Evolutionary conservation across 2,888 invertebrate species (phyloP).

Genomic region (Apodemia hepburni): DNA sequence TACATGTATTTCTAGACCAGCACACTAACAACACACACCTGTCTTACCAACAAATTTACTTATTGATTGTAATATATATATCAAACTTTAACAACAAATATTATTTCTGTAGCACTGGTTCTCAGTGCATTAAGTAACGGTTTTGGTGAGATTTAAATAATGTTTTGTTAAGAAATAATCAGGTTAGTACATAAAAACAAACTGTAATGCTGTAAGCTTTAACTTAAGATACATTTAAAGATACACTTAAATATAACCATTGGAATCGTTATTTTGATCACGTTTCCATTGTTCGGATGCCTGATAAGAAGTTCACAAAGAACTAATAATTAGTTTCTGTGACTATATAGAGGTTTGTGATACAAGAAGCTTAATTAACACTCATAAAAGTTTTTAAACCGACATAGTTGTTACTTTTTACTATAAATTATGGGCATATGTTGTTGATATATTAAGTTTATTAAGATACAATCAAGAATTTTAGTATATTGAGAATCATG

Average conservation of each 20-base stretch:
- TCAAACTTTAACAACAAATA: no score
- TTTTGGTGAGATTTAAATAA: neutral
- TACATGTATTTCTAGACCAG: no score
- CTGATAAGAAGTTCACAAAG: constrained; percentile 70
- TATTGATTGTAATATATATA: no score
- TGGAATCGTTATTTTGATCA: constrained; percentile 67
- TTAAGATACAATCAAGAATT: no score
- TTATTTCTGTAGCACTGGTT: neutral
- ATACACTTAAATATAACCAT: constrained; percentile 45
- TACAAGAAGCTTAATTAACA: constrained; percentile 72
- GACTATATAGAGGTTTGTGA: constrained; percentile 49
- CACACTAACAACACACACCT: no score
- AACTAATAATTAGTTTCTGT: constrained; percentile 70
- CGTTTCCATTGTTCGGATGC: constrained; percentile 74
- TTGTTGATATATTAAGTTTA: no score
- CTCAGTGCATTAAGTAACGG: neutral
- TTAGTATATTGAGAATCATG: no score
- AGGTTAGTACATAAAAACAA: constrained; percentile 1
- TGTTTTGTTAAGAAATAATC: neutral
- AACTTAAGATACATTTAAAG: constrained; percentile 26
- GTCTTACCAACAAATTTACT: no score
- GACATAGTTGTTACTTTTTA: neutral
- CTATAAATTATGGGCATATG: no score
- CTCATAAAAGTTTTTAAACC: constrained; percentile 45
- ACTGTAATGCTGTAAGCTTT: constrained; percentile 10